These are phyloP conservation scores for Chauna torquata DNA, from an alignment of 2,113 vertebrate species.

Conservation along the genomic window DNA sequence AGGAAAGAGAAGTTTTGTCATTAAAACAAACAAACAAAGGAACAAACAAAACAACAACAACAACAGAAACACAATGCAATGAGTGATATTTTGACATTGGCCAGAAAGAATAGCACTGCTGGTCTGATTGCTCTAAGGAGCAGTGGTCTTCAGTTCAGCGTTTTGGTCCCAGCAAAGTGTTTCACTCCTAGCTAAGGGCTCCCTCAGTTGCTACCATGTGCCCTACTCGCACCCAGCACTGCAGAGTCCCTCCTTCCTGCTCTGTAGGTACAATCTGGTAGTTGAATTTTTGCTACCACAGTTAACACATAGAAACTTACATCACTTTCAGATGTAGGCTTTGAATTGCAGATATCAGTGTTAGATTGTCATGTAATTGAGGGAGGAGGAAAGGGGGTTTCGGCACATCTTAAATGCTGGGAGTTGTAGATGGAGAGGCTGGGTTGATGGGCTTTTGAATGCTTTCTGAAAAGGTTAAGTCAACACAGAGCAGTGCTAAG, in stretches of 20 bases:
- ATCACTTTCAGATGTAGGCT: neutral
- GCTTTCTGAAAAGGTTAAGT: neutral
- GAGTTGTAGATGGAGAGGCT: neutral
- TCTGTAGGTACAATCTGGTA: neutral
- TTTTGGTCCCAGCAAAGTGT: neutral
- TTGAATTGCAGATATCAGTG: neutral
- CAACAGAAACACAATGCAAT: neutral
- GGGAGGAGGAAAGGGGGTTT: neutral
- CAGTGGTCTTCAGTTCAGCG: neutral
- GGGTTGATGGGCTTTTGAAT: neutral
- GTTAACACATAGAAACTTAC: neutral
- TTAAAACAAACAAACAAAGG: neutral
- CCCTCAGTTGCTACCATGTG: accelerated
- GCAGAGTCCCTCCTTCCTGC: neutral
- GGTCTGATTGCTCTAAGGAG: neutral
- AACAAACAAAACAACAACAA: too few relatives aligned
- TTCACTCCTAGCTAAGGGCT: neutral
- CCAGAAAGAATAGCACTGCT: neutral
- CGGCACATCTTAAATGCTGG: neutral
- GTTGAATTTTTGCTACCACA: neutral
- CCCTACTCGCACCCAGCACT: neutral
- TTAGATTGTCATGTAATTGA: neutral
- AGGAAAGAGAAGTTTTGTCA: neutral
- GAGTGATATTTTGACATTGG: neutral
- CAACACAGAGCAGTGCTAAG: neutral